Conservation (phyloP, 2,888 invertebrate genomes). For the Caenorhabditis drosophilae region DNA sequence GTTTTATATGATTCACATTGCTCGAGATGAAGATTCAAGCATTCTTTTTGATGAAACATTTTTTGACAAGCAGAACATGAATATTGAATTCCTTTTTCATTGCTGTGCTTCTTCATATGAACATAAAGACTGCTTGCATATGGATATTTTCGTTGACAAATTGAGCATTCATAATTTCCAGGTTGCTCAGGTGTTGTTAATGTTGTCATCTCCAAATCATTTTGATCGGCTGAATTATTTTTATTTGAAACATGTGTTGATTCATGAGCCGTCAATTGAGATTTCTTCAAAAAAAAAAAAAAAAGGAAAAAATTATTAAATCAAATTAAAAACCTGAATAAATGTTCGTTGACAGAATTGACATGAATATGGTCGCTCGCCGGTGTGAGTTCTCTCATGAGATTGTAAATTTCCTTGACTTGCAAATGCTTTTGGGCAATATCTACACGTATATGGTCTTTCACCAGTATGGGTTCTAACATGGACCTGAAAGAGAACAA, state of each 20-base stretch:
- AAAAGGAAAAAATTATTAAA: conserved; percentile 9
- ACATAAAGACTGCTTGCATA: conserved; percentile 67
- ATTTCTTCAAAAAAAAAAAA: too few relatives aligned
- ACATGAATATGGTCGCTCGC: conserved; percentile 65
- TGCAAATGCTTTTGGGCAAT: conserved; percentile 68
- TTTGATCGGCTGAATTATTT: background rate
- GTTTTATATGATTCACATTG: conserved; percentile 54
- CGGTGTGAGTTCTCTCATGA: conserved; percentile 68
- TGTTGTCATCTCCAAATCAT: background rate
- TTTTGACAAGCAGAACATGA: conserved; percentile 64
- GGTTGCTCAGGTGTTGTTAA: conserved; percentile 5
- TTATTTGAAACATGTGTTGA: conserved; percentile 54
- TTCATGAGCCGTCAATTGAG: conserved; percentile 68
- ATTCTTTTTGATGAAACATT: conserved; percentile 64
- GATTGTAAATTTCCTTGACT: conserved; percentile 68
- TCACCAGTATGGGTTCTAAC: conserved; percentile 69
- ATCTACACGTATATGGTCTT: conserved; percentile 63
- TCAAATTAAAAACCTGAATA: conserved; percentile 56
- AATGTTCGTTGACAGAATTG: conserved; percentile 59
- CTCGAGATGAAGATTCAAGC: conserved; percentile 65
- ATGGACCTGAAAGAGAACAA: conserved; percentile 55
- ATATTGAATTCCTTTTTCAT: conserved; percentile 52
- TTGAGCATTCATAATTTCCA: conserved; percentile 52
- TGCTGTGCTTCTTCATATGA: conserved; percentile 68
- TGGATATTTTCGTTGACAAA: conserved; percentile 66